Evolutionary conservation across 2,888 invertebrate species (phyloP), one percentile per base, ranked within the genome.

Genomic region (Drosophila ezoana): DNA sequence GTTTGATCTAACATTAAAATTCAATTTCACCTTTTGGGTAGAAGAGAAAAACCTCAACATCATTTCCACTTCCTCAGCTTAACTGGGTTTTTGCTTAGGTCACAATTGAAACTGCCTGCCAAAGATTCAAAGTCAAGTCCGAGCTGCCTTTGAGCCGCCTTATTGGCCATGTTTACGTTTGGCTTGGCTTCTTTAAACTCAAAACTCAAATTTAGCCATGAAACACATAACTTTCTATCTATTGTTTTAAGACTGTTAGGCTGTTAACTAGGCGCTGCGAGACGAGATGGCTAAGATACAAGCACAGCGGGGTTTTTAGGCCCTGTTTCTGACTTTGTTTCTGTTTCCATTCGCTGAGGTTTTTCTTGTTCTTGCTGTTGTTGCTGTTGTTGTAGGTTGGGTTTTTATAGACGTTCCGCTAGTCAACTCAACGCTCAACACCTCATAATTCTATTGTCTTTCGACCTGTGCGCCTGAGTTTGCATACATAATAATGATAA

Each of bases 401-500:
- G 65, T 76, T 77, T 76, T 81, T 72, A 76, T 75, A 51, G 67
- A 60, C 76, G 74, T 82, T 83, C 77, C 87, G 84, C 87, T 81
- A 83, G 81, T 83, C 86, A 88, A 67, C 64, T 73, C 67, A 58
- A 54, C 84, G 67, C 64, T 86, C 88, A 88, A 89, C 86, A 89
- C 89, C 87, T 87, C 86, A 81, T 89, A 87, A 89, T 89, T 87
- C 86, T 76, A 87, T 87, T 87, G 86, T 87, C 76, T 89, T 78
- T 67, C 60, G 66, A 59, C 74, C 68, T 63, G 56, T 48, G 62
- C 59, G 49, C 56, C 60, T 56, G 49, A 41, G 45, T 63, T 44
- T 82, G 82, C 82, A 86, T 82, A 81, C 79, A 83, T 83, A 82
- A 86, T 82, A 68, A 81, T 47, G 73, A 76, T 82, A 82, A 82